Evolutionary conservation across 2,113 vertebrate genomes (phyloP).

Genomic region (Apus apus): DNA sequence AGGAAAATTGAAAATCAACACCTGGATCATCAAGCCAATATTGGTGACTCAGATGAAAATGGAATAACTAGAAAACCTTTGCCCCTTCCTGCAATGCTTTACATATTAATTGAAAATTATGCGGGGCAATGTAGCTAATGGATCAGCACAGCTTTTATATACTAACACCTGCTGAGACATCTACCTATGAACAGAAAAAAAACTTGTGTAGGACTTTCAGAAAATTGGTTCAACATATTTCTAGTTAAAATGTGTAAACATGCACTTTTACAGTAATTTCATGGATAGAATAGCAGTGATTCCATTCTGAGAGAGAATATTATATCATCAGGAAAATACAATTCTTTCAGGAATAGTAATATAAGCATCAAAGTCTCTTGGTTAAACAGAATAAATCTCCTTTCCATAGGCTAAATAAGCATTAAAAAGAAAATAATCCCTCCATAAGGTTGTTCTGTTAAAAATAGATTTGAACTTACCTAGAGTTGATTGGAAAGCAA

Average conservation of each 20-base stretch:
- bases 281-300: neutral
- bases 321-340: neutral
- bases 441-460: neutral
- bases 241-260: constrained; percentile 20
- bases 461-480: constrained; percentile 4
- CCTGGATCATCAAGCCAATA: neutral
- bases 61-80: neutral
- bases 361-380: neutral
- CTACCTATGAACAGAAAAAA: neutral
- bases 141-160: neutral
- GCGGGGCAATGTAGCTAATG: neutral
- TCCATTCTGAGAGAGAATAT: neutral
- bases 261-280: neutral
- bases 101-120: neutral
- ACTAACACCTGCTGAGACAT: neutral
- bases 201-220: neutral
- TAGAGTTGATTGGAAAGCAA: constrained; percentile 49
- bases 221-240: neutral
- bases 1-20: neutral
- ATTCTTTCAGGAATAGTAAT: constrained; percentile 19
- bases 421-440: constrained; percentile 52
- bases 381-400: constrained; percentile 45
- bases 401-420: neutral
- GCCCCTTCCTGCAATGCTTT: neutral
- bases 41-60: neutral